These are phyloP conservation scores for Pogonomyrmex barbatus DNA, from an alignment of 1,140 invertebrate genomes.

Conservation along the genomic window DNA sequence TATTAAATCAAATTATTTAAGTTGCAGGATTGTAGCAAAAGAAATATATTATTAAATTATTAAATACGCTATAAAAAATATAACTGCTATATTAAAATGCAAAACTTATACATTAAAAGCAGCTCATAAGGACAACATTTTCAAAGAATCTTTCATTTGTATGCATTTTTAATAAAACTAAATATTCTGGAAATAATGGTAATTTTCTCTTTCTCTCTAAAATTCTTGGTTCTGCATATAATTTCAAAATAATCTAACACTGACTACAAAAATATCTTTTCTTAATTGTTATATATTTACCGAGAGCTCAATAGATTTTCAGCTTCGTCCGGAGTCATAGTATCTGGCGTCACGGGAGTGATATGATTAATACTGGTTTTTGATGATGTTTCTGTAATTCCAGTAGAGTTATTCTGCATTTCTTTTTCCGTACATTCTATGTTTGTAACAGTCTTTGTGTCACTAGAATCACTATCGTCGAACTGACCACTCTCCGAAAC, in stretches of 20 bases:
- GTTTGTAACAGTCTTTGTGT: constrained; percentile 79
- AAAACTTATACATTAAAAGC: constrained; percentile 12
- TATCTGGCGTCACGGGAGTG: constrained; percentile 86
- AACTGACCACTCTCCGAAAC: constrained; percentile 68
- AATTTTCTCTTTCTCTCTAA: neutral
- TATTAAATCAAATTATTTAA: constrained; percentile 6
- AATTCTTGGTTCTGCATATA: constrained; percentile 10
- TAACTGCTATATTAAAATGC: constrained; percentile 5
- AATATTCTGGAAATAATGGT: neutral
- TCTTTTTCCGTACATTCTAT: constrained; percentile 67
- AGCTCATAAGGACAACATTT: neutral
- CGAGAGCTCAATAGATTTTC: constrained; percentile 93
- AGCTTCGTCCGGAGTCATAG: constrained; percentile 94
- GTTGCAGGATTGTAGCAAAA: constrained; percentile 44
- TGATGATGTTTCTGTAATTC: constrained; percentile 66
- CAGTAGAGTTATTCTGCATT: constrained; percentile 31
- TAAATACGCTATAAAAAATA: constrained; percentile 14
- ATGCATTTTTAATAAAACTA: neutral
- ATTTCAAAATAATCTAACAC: constrained; percentile 28
- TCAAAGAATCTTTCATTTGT: constrained; percentile 4
- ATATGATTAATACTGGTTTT: constrained; percentile 75
- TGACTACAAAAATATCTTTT: neutral
- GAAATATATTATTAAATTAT: constrained; percentile 20
- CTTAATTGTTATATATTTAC: constrained; percentile 84
- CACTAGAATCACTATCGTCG: constrained; percentile 80